Conservation (phyloP, 2,113 vertebrate species). For the Peromyscus leucopus region DNA sequence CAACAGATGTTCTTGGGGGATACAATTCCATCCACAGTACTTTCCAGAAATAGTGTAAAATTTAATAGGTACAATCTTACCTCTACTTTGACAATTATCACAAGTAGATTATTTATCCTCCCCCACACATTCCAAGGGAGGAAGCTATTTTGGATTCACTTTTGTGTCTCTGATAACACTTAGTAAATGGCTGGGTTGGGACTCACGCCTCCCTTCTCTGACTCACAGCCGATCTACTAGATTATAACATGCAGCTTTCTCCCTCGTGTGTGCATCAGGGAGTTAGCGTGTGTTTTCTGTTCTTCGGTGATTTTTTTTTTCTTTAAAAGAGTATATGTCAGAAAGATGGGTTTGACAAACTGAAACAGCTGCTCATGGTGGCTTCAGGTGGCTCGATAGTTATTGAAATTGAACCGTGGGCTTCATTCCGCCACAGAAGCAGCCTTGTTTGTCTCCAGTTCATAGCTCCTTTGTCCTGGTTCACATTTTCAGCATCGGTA, state of each 20-base stretch:
- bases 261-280: not conserved
- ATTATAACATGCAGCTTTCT: not conserved
- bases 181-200: not conserved
- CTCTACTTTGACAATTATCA: constrained; percentile 14
- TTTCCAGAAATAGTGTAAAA: constrained; percentile 46
- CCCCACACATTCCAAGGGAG: not conserved
- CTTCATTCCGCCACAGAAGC: constrained; percentile 40
- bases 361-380: constrained; percentile 1
- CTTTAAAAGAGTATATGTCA: constrained; percentile 16
- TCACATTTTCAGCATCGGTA: constrained; percentile 67
- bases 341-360: not conserved
- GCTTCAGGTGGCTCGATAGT: constrained; percentile 21
- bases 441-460: constrained; percentile 43
- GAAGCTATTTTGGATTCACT: constrained; percentile 7
- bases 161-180: not conserved
- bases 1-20: not conserved
- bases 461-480: constrained; percentile 46
- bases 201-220: not conserved
- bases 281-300: constrained; percentile 17
- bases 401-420: not conserved
- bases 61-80: not conserved
- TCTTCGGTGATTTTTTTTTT: constrained; percentile 19
- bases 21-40: not conserved
- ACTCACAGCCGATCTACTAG: not conserved
- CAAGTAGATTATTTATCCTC: not conserved